Conservation (phyloP, 2,888 invertebrate genomes). For the Archips xylosteana region DNA sequence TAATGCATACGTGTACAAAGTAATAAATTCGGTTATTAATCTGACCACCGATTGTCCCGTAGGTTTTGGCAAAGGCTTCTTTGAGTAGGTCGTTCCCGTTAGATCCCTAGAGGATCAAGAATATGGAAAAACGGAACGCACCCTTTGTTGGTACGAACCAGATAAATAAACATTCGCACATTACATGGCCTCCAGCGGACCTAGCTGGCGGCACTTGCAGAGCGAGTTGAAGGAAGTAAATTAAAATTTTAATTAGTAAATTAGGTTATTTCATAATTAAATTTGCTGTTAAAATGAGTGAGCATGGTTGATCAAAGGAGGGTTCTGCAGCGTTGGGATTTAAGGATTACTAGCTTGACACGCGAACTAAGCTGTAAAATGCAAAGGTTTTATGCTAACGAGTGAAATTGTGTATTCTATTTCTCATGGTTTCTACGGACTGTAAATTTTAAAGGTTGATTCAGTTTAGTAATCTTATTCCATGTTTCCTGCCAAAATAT, state of each 20-base stretch:
- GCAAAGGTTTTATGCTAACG: background rate
- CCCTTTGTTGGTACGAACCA: background rate
- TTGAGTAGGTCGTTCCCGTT: background rate
- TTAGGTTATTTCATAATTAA: background rate
- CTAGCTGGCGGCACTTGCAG: background rate
- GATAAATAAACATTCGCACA: background rate
- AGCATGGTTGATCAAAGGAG: background rate
- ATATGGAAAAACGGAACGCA: background rate
- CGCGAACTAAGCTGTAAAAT: background rate
- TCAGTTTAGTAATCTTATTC: too few species aligned
- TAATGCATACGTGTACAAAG: background rate
- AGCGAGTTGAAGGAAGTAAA: background rate
- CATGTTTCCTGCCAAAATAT: too few species aligned
- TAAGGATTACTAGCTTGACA: background rate
- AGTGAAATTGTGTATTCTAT: background rate
- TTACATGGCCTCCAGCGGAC: background rate
- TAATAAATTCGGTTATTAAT: conserved; percentile 4
- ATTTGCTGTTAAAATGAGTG: background rate
- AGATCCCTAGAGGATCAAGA: background rate
- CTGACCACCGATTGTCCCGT: background rate
- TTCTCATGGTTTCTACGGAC: background rate
- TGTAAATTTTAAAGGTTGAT: background rate
- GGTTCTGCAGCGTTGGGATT: background rate
- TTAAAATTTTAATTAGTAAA: background rate
- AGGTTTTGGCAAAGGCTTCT: conserved; percentile 6